phyloP scores from a whole-genome alignment of 2,888 invertebrate genomes.

The Spicauda simplicius region DNA sequence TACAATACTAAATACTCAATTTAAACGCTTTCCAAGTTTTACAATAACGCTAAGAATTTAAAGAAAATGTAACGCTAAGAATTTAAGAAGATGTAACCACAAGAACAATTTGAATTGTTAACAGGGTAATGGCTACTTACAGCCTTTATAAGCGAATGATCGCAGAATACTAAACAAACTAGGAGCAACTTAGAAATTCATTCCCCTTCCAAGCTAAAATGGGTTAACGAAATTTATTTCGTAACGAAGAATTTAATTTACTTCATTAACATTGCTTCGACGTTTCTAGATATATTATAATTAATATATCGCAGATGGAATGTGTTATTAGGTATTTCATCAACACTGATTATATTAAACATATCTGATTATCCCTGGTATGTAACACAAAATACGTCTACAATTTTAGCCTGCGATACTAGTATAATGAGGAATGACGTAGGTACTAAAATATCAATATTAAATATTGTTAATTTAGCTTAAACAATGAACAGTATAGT shows the following conservation, averaged over 20 bases:
- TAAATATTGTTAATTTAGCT: too few relatives aligned
- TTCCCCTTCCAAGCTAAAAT: constrained; percentile 11
- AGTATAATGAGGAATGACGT: too few relatives aligned
- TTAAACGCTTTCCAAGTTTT: neutral
- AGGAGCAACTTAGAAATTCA: constrained; percentile 3
- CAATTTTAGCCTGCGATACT: too few relatives aligned
- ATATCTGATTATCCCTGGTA: neutral
- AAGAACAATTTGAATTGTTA: constrained; percentile 1
- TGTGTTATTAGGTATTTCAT: constrained; percentile 4
- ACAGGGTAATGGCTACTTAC: constrained; percentile 17
- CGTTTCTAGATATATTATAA: neutral
- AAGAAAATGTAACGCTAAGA: neutral
- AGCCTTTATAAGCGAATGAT: constrained; percentile 20
- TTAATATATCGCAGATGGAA: neutral
- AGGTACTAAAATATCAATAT: too few relatives aligned
- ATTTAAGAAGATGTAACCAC: neutral
- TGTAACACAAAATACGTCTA: too few relatives aligned
- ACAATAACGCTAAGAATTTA: neutral
- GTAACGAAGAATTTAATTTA: constrained; percentile 2
- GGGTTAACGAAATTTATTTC: constrained; percentile 15
- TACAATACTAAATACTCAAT: too few relatives aligned
- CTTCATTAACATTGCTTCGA: neutral
- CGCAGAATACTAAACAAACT: constrained; percentile 21
- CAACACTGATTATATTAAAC: neutral
- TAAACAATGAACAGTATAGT: too few relatives aligned